A percentile compares a stretch with the other conserved stretches of the same genome.
These are phyloP conservation scores for Heliconius erato DNA, from an alignment of 2,888 invertebrate genomes.

Conservation along the genomic window DNA sequence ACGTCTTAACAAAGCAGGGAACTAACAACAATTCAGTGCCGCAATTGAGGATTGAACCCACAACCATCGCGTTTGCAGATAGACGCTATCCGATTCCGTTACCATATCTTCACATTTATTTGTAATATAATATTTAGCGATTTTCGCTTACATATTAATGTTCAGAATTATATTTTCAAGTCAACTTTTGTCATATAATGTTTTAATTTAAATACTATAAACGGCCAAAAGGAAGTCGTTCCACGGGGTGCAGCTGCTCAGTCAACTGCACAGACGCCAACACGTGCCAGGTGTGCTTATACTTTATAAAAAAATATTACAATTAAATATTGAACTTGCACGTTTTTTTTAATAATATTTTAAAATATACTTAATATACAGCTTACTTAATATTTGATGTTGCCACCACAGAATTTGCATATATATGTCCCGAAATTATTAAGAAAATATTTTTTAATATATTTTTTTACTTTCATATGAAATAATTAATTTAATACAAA, in stretches of 20 bases:
- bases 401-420: no score
- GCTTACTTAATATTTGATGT: no score
- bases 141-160: not conserved
- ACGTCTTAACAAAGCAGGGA: no score
- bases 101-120: no score
- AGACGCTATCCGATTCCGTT: no score
- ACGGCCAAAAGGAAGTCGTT: conserved; percentile 41
- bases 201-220: conserved; percentile 33
- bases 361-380: no score
- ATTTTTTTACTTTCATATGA: no score
- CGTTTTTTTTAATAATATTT: not conserved
- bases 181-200: conserved; percentile 2
- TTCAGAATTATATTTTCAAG: not conserved
- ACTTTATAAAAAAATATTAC: not conserved
- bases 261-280: conserved; percentile 36
- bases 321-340: conserved; percentile 3
- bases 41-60: no score
- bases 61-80: no score
- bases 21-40: no score
- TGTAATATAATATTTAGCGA: not conserved
- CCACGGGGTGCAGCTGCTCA: conserved; percentile 42
- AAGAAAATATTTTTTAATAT: no score
- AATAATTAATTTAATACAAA: not conserved
- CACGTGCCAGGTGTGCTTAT: conserved; percentile 39
- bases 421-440: no score